These are phyloP conservation scores for rabbit (Oryctolagus cuniculus) DNA, from an alignment of 2,113 vertebrate species.

Conservation along the genomic window DNA sequence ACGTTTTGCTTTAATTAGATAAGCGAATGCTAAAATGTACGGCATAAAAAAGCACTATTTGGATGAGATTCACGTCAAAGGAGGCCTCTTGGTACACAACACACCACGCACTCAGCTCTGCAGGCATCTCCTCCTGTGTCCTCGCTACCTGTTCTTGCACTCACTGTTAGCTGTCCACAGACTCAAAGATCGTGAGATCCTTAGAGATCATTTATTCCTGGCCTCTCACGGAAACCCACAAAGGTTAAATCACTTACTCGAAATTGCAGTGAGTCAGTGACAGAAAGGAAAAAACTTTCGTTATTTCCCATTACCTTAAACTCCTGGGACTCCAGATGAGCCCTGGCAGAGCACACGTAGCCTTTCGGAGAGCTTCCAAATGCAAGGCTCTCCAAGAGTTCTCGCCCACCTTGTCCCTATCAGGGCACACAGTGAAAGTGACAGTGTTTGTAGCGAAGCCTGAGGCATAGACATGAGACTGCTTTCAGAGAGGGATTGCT, in stretches of 20 bases:
- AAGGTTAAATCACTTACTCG: not conserved
- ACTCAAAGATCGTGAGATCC: slow-evolving; percentile 46
- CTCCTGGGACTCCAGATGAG: not conserved
- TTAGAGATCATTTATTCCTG: not conserved
- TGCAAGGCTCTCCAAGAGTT: not conserved
- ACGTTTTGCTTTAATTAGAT: slow-evolving; percentile 31
- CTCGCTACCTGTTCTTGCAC: slow-evolving; percentile 45
- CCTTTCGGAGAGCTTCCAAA: not conserved
- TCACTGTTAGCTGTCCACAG: not conserved
- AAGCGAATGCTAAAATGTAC: slow-evolving; percentile 11
- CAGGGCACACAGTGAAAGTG: not conserved
- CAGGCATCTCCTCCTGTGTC: not conserved
- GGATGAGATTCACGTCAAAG: not conserved
- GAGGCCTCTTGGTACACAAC: slow-evolving; percentile 28
- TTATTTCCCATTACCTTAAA: not conserved
- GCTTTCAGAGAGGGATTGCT: not conserved
- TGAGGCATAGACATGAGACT: not conserved
- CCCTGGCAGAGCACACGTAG: not conserved
- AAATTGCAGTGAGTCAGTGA: not conserved
- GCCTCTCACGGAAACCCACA: not conserved
- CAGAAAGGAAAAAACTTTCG: not conserved
- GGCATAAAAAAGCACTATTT: not conserved
- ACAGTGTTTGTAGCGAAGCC: not conserved
- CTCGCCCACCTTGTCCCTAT: not conserved
- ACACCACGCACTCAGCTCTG: not conserved